These are phyloP conservation scores for Hecatera dysodea DNA, from an alignment of 2,888 invertebrate species.

Conservation along the genomic window DNA sequence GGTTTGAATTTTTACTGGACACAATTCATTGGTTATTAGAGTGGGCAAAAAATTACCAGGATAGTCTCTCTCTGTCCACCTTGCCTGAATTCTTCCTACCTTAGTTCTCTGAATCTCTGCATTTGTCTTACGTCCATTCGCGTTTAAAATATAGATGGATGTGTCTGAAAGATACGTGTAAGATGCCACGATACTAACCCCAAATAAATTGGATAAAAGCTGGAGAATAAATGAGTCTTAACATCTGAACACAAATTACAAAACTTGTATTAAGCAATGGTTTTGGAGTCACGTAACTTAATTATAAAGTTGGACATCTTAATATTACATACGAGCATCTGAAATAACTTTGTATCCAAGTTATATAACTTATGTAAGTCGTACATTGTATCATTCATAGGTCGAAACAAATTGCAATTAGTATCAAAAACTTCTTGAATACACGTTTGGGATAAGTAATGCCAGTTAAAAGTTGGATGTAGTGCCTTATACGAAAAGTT, in stretches of 20 bases:
- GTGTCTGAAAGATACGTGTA: too few species aligned
- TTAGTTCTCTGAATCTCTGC: too few species aligned
- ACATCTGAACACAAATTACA: constrained; percentile 35
- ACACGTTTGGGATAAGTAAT: constrained; percentile 12
- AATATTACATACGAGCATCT: constrained; percentile 42
- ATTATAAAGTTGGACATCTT: constrained; percentile 59
- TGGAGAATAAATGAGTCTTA: constrained; percentile 6
- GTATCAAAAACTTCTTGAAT: constrained; percentile 30
- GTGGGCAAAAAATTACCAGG: too few species aligned
- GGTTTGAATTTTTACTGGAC: too few species aligned
- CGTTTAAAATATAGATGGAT: too few species aligned
- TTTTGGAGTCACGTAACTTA: constrained; percentile 57
- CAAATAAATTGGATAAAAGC: constrained; percentile 10
- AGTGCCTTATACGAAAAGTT: not conserved
- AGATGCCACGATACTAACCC: not conserved
- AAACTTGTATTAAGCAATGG: constrained; percentile 41
- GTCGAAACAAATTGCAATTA: constrained; percentile 35
- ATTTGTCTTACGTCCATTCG: too few species aligned
- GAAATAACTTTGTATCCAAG: constrained; percentile 45
- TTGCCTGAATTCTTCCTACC: too few species aligned
- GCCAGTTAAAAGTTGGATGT: not conserved
- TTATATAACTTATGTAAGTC: constrained; percentile 27
- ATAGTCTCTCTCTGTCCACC: too few species aligned
- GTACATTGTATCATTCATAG: constrained; percentile 7
- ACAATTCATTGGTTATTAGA: too few species aligned